These are phyloP conservation scores for Chironomus striatipennis DNA, from an alignment of 1,140 invertebrate genomes.

Conservation along the genomic window DNA sequence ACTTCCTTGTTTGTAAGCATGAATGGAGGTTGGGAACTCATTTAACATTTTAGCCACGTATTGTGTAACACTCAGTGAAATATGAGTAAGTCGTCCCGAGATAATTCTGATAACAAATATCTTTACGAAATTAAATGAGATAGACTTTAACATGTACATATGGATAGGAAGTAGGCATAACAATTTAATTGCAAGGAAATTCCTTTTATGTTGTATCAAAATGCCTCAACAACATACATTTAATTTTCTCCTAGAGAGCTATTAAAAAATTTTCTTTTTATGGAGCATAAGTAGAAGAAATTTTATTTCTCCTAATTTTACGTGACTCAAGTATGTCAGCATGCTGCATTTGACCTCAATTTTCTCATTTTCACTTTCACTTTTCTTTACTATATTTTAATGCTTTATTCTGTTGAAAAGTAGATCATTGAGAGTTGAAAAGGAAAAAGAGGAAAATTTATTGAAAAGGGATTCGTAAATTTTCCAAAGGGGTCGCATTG, in stretches of 20 bases:
- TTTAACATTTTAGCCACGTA: neutral
- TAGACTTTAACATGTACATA: too few relatives aligned
- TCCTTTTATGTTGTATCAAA: too few relatives aligned
- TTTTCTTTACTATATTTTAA: neutral
- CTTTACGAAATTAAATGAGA: too few relatives aligned
- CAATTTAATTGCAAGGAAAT: conserved; percentile 17
- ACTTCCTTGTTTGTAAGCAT: too few relatives aligned
- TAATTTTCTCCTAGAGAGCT: conserved; percentile 1
- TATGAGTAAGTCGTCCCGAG: conserved; percentile 7
- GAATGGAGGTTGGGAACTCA: neutral
- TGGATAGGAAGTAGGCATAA: neutral
- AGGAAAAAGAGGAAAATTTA: too few relatives aligned
- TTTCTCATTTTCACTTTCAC: neutral
- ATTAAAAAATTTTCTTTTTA: neutral
- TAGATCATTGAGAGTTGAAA: too few relatives aligned
- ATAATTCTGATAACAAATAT: neutral
- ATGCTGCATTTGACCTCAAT: conserved; percentile 12
- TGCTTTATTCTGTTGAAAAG: neutral
- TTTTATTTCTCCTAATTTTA: conserved; percentile 19
- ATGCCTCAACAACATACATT: neutral
- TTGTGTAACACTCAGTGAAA: conserved; percentile 14
- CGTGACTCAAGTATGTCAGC: neutral
- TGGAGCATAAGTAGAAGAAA: neutral
- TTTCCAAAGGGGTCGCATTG: too few relatives aligned
- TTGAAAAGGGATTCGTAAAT: too few relatives aligned